Evolutionary conservation across 2,888 invertebrate species (phyloP), one percentile per base, ranked within the genome.

Genomic region (Ornithoptera alexandrae): DNA sequence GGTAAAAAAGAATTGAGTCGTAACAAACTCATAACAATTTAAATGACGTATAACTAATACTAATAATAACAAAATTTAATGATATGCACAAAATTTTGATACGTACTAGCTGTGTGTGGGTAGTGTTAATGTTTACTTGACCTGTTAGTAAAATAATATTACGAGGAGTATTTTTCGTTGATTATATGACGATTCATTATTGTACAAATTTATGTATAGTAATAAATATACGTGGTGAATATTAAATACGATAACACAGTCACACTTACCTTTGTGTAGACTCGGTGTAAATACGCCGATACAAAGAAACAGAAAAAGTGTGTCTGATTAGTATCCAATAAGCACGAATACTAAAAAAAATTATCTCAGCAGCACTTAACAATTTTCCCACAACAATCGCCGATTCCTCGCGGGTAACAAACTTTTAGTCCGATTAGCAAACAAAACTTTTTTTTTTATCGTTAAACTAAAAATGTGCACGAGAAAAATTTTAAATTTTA

Each of bases 371-470:
- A 60, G 63, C 70, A 70, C 62, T 70, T 42, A 24, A 67, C 59
- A 66, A 63, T 67, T 70, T 70, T 70, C 58, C 67, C 67, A 70
- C 58, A 59, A 63, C 63, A 70, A 67, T 67, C 57, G 20, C 42
- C 62, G 46, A 69, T 36, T 63, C 39, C 62, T 65, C 65, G 58
- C 46, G 62, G 65, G 57, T 57, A 69, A 58, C 63, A 67, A 70
- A 70, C 70, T 70, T 70, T 70, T 70, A 67, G 62, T 62, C 46
- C 12, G 62, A 39, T 71, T 71, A 46, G 64, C 64, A 67, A 71
- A 71, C 57, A 65, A 53, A 71, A 65, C 67, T 71, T 71, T 61
- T 30, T 24, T 30, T 39, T 56, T 46, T 17, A 65, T 17, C 17
- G n/a, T 61, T 50, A 60, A 60, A 63, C 46, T 17, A 56, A 56